A percentile compares a stretch with the other conserved stretches of the same genome.
phyloP scores from a whole-genome alignment of 2,113 vertebrate species.

The Irena cyanogastra region DNA sequence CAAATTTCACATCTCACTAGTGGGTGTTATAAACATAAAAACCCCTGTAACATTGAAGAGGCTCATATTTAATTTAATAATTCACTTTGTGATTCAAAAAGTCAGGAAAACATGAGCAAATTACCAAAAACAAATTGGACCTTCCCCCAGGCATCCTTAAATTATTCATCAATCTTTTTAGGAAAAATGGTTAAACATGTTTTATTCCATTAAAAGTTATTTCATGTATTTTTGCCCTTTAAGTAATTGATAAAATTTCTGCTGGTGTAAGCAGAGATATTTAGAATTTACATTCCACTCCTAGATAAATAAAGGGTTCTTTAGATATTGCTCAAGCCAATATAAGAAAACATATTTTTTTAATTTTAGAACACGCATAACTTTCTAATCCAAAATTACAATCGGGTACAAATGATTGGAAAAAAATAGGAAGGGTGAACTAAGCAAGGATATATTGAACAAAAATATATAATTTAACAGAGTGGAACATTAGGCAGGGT shows the following conservation, averaged over 20 bases:
- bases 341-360: neutral
- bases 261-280: neutral
- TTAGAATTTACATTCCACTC: neutral
- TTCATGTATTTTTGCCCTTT: neutral
- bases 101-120: neutral
- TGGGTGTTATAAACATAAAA: neutral
- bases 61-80: neutral
- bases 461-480: neutral
- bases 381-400: neutral
- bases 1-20: neutral
- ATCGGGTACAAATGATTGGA: neutral
- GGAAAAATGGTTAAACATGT: neutral
- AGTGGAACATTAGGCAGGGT: neutral
- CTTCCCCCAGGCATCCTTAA: neutral
- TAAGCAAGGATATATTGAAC: neutral
- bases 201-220: neutral
- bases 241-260: neutral
- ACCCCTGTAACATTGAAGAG: neutral
- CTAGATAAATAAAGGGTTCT: neutral
- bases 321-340: neutral
- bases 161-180: slow-evolving; percentile 20
- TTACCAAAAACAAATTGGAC: neutral
- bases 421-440: fast-evolving
- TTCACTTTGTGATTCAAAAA: neutral
- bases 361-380: neutral